Evolutionary conservation across 2,797 vertebrate genomes (phyloP), one percentile per base, ranked within the genome.

Genomic region (Lacerta bilineata): DNA sequence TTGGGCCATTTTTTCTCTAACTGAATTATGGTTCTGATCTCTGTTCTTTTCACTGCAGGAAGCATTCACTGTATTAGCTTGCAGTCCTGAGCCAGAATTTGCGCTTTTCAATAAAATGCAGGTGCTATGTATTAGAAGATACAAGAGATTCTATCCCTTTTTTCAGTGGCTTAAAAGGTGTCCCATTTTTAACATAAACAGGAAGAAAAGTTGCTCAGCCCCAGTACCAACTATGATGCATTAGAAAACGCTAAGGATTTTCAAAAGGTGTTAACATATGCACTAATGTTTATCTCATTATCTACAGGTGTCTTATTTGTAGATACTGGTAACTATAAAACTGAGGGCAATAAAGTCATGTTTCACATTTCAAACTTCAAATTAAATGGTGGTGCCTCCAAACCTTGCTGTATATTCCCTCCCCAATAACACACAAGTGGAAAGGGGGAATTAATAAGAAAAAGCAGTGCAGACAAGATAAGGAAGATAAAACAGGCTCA

Each of bases 21-120:
- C 79, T 27, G 87, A 83, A 89, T 78, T 27, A n/a, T 2, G 3
- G 74, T 91, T 92, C 88, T 71, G 2, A 5, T 91, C 84, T 2
- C 5, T 74, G 23, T 89, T 90, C 18, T 36, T 76, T 17, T 83
- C 5, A 72, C 50, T 88, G 0, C 77, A 84, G 17, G 81, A 80
- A 41, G 64, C 33, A 1, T 83, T 89, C 20, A 86, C 8, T 90
- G 25, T 4, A 85, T 87, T 50, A 91, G 76, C 36, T 85, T 61
- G 72, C 46, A 75, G 59, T 15, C 84, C 18, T 78, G 64, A 46
- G 66, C 29, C 69, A 68, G 6, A 88, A 85, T 72, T 5, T 72
- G 15, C 1, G 84, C 90, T 69, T 83, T 84, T 85, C 36, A 1
- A 17, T 33, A 74, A 88, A 89, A 87, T 59, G 0, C 18, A 20